Evolutionary conservation across 1,140 invertebrate genomes (phyloP).

Genomic region (Daktulosphaira vitifoliae): DNA sequence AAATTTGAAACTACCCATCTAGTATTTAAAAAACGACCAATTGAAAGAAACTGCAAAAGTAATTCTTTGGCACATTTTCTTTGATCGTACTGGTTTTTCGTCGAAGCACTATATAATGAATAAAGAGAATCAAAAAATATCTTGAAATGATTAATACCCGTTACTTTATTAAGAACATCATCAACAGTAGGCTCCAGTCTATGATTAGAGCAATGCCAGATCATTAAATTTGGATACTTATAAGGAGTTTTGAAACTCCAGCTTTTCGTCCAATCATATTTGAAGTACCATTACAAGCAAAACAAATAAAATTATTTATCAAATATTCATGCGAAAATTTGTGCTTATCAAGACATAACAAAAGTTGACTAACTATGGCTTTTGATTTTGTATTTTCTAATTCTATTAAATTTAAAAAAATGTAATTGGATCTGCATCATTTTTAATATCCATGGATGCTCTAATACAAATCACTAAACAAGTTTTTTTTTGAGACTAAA

Average conservation of each 20-base stretch:
- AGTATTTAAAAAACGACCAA: no score
- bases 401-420: conserved; percentile 11
- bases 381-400: conserved; percentile 5
- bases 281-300: neutral
- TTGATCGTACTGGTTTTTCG: neutral
- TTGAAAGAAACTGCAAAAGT: neutral
- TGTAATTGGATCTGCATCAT: neutral
- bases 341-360: neutral
- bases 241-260: neutral
- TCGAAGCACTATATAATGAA: conserved; percentile 1
- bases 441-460: conserved; percentile 2
- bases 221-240: conserved; percentile 3
- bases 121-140: conserved; percentile 10
- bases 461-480: conserved; percentile 7
- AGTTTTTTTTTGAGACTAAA: neutral
- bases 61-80: neutral
- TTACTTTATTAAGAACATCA: conserved; percentile 3
- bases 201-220: conserved; percentile 17
- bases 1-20: no score
- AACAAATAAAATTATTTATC: neutral
- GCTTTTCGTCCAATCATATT: conserved; percentile 9
- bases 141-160: conserved; percentile 5
- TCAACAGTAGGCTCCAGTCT: neutral
- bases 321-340: conserved; percentile 10
- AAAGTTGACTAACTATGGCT: neutral